Evolutionary conservation across 2,888 invertebrate species (phyloP).

Genomic region (Formica aserva): DNA sequence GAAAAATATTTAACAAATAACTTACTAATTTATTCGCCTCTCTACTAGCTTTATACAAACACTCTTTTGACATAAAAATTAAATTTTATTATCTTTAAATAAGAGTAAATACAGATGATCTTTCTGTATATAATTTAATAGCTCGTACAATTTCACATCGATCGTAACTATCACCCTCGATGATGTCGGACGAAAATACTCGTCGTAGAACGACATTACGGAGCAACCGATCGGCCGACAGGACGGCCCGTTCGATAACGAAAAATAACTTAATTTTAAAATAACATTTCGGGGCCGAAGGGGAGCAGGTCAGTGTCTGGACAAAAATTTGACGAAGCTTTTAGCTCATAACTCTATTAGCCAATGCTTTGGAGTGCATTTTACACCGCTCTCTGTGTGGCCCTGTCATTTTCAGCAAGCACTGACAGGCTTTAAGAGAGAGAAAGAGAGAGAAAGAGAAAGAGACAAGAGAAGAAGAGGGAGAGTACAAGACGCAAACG

Average conservation of each 20-base stretch:
- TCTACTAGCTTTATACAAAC: neutral
- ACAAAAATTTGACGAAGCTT: slow-evolving; percentile 82
- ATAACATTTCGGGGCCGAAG: slow-evolving; percentile 76
- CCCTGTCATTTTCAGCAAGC: slow-evolving; percentile 78
- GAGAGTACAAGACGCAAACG: slow-evolving; percentile 38
- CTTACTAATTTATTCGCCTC: neutral
- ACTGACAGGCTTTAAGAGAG: slow-evolving; percentile 68
- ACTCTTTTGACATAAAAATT: neutral
- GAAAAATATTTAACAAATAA: neutral
- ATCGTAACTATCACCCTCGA: neutral
- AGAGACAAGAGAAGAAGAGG: neutral
- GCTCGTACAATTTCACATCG: neutral
- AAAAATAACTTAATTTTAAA: slow-evolving; percentile 80
- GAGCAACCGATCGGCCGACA: slow-evolving; percentile 71
- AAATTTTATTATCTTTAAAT: neutral
- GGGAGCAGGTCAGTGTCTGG: slow-evolving; percentile 64
- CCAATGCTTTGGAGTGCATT: slow-evolving; percentile 80
- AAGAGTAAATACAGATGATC: neutral
- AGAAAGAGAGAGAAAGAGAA: slow-evolving; percentile 15
- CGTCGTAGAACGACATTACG: slow-evolving; percentile 66
- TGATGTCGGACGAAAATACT: slow-evolving; percentile 48
- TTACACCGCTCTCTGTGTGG: slow-evolving; percentile 78
- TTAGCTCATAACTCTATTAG: slow-evolving; percentile 82
- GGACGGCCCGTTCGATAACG: slow-evolving; percentile 72
- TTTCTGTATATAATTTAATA: neutral